Evolutionary conservation across 2,888 invertebrate species (phyloP), one percentile per base, ranked within the genome.

Genomic region (Eilema sororculum): DNA sequence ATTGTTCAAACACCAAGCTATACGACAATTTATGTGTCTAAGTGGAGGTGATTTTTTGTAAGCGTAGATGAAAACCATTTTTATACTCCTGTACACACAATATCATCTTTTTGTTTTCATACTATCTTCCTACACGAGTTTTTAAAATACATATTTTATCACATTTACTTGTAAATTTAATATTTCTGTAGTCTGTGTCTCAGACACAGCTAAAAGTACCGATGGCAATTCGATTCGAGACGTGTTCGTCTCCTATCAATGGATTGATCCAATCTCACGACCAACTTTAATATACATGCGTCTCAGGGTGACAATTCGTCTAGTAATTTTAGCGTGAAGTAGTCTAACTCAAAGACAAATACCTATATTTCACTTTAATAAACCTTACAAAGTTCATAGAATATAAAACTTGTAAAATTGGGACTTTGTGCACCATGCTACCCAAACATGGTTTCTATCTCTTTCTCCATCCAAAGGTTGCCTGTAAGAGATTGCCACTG

Each of bases 1-100:
- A 68, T 67, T 69, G 57, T 28, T 60, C 66, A 76, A 76, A 72
- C 71, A 68, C 20, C n/a, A 37, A 33, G 61, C 33, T 69, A 25
- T 24, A 61, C 24, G 24, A 62, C n/a, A 46, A 25, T 60, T 60
- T 63, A 64, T 67, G 56, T 28, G 33, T 30, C 33, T 57, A 24
- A 64, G 58, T 64, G 28, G 25, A 25, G 25, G 52, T 64, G n/a
- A 52, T 52, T n/a, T 30, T 20, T 46, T 30, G 22, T 46, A 5
- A 67, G 33, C 28, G 41, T 58, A 16, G 22, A 24, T 30, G 2
- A 6, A 58, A 28, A 30, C 28, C 37, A 52, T 30, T 52, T 52
- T 52, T 52, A 52, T n/a, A 52, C 52, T 0, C n/a, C n/a, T 52
- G n/a, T 52, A n/a, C n/a, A 52, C n/a, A 52, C 9, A 52, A 8